A percentile compares a stretch with the other conserved stretches of the same genome.
Conservation (phyloP, 2,888 invertebrate genomes). For the Tillus elongatus region DNA sequence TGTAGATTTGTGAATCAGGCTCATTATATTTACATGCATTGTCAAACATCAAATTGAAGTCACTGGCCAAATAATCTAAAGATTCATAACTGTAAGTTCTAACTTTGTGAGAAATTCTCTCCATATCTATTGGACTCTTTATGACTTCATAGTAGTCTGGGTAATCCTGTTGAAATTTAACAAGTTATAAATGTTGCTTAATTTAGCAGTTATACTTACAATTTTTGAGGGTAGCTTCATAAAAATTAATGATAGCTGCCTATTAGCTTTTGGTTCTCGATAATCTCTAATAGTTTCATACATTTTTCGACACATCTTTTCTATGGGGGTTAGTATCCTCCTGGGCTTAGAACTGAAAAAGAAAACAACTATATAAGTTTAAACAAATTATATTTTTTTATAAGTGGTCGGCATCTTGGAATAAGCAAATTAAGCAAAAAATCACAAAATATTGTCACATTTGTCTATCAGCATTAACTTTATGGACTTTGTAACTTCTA, state of each 20-base stretch:
- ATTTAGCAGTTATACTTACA: slow-evolving; percentile 43
- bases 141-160: slow-evolving; percentile 98
- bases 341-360: slow-evolving; percentile 36
- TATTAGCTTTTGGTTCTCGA: slow-evolving; percentile 69
- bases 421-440: too few relatives aligned
- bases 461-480: too few relatives aligned
- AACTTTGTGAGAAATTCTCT: slow-evolving; percentile 79
- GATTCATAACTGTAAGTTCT: slow-evolving; percentile 67
- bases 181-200: neutral
- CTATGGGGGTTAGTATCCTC: slow-evolving; percentile 50
- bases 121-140: slow-evolving; percentile 93
- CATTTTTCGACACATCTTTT: slow-evolving; percentile 73
- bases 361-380: too few relatives aligned
- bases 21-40: slow-evolving; percentile 97
- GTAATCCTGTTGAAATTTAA: slow-evolving; percentile 56
- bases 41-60: slow-evolving; percentile 88
- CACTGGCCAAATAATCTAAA: slow-evolving; percentile 79
- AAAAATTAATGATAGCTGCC: slow-evolving; percentile 91
- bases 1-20: slow-evolving; percentile 94
- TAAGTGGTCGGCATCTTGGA: too few relatives aligned
- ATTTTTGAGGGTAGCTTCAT: slow-evolving; percentile 88
- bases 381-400: too few relatives aligned
- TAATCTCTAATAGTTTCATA: slow-evolving; percentile 87
- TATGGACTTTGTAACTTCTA: too few relatives aligned
- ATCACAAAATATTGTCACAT: too few relatives aligned